Evolutionary conservation across 1,140 invertebrate genomes (phyloP).

Genomic region (Drosophila nannoptera): DNA sequence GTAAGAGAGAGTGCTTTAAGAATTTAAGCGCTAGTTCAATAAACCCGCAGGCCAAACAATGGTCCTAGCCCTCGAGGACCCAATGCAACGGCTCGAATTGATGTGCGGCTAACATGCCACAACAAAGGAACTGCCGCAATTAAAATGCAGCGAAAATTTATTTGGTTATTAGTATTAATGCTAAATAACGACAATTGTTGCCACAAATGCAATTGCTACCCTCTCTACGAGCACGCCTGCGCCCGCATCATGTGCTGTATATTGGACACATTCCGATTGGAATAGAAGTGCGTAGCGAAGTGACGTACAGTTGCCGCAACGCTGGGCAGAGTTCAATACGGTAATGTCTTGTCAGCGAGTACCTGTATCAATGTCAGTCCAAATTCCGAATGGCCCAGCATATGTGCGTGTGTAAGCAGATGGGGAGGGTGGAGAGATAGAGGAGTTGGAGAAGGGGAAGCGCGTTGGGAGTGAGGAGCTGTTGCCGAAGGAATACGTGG

Average conservation of each 20-base stretch:
- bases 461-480: too few relatives aligned
- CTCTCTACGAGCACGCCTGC: conserved; percentile 1
- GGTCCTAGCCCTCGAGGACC: background rate
- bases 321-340: conserved; percentile 13
- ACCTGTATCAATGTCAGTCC: conserved; percentile 70
- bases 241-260: conserved; percentile 49
- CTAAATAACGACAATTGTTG: conserved; percentile 53
- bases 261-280: background rate
- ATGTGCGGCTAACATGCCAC: conserved; percentile 58
- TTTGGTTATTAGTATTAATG: conserved; percentile 70
- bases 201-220: conserved; percentile 19
- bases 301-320: conserved; percentile 57
- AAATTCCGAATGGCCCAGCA: conserved; percentile 41
- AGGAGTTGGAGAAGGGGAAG: too few relatives aligned
- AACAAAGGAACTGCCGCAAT: conserved; percentile 50
- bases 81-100: conserved; percentile 45
- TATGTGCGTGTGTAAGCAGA: conserved; percentile 54
- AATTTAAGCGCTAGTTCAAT: conserved; percentile 50
- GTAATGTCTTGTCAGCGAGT: conserved; percentile 58
- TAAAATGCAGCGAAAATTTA: conserved; percentile 54
- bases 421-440: too few relatives aligned
- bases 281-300: background rate
- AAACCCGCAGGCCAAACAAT: conserved; percentile 44
- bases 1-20: conserved; percentile 30
- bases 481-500: too few relatives aligned